Conservation (phyloP, 2,113 vertebrate genomes). For the Dicrurus megarhynchus region DNA sequence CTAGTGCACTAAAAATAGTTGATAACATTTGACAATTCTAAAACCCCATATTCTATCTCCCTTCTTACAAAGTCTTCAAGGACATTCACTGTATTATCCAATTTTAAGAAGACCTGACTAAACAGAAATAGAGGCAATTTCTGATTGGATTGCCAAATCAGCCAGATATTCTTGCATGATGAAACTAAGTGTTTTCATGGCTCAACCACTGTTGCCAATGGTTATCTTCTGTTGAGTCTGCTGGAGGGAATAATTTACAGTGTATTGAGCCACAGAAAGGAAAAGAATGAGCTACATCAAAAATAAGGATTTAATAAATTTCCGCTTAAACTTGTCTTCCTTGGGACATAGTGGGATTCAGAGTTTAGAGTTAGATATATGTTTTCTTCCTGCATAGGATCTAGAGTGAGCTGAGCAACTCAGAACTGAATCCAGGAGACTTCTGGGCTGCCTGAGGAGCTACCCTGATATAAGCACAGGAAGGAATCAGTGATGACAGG, state of each 20-base stretch:
- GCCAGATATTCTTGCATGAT: not conserved
- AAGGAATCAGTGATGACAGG: not conserved
- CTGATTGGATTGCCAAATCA: not conserved
- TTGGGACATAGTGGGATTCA: not conserved
- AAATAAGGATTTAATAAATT: not conserved
- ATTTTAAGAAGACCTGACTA: not conserved
- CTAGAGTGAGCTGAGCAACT: not conserved
- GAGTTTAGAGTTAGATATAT: not conserved
- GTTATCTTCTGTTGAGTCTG: not conserved
- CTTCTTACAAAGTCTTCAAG: not conserved
- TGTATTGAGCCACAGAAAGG: not conserved
- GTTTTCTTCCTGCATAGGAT: not conserved
- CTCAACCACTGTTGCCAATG: not conserved
- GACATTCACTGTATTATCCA: not conserved
- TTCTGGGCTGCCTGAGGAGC: not conserved
- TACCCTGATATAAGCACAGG: not conserved
- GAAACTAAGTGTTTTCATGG: not conserved
- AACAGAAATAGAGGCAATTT: not conserved
- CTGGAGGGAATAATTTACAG: not conserved
- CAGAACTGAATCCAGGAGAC: not conserved
- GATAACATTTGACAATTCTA: not conserved
- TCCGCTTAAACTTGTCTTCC: not conserved
- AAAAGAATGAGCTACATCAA: not conserved
- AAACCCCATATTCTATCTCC: not conserved
- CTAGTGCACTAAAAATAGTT: not conserved